Percentiles rank a stretch among this genome's conserved stretches.
Conservation (phyloP, 2,888 invertebrate species). For the Archips xylosteana region DNA sequence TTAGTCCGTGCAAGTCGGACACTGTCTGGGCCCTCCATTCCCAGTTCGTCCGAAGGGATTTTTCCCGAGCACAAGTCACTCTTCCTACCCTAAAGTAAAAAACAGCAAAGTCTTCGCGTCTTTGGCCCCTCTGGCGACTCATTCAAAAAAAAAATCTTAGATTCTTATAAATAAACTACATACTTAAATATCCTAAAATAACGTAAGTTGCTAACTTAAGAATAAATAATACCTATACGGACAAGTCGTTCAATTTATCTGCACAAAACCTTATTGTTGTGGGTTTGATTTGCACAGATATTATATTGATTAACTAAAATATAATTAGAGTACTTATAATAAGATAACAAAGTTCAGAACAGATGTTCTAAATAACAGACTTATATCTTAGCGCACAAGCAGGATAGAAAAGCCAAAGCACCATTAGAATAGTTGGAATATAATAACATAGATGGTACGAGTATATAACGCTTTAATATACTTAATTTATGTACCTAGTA, state of each 20-base stretch:
- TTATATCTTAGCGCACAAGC: slow-evolving; percentile 31
- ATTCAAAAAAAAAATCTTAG: no score
- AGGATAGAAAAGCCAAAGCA: slow-evolving; percentile 32
- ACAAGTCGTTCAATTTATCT: not conserved
- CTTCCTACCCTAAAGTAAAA: no score
- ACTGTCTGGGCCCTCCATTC: no score
- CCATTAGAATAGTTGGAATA: slow-evolving; percentile 24
- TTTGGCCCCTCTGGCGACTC: no score
- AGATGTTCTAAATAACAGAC: not conserved
- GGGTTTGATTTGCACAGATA: not conserved
- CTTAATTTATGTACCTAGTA: slow-evolving; percentile 20
- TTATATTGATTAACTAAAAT: not conserved
- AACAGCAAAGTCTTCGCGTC: no score
- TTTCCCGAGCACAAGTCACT: no score
- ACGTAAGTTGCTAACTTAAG: not conserved
- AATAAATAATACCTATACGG: not conserved
- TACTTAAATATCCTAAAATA: not conserved
- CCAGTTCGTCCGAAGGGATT: no score
- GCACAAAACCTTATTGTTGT: not conserved
- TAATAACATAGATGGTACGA: slow-evolving; percentile 15
- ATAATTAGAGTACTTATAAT: not conserved
- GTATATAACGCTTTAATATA: slow-evolving; percentile 12
- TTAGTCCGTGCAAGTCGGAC: no score
- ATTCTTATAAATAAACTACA: not conserved
- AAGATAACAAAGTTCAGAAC: not conserved